phyloP scores from a whole-genome alignment of 2,888 invertebrate species.

The Drosophila maculinotata region DNA sequence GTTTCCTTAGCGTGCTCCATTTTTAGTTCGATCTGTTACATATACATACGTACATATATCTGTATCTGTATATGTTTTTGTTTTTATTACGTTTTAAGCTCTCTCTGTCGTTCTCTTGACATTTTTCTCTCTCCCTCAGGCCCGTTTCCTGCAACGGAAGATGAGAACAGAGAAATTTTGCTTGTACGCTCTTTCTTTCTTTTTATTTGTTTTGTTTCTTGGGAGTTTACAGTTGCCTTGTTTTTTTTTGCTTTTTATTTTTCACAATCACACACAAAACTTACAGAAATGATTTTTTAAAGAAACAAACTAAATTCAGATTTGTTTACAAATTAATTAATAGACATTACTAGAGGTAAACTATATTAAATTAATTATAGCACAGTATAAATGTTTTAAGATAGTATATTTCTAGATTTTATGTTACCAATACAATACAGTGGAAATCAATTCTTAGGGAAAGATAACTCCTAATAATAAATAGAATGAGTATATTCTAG shows the following conservation, averaged over 20 bases:
- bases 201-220: slow-evolving; percentile 25
- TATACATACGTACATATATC: slow-evolving; percentile 16
- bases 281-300: slow-evolving; percentile 17
- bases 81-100: slow-evolving; percentile 20
- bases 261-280: slow-evolving; percentile 37
- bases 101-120: slow-evolving; percentile 33
- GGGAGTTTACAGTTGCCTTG: slow-evolving; percentile 23
- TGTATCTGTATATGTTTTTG: slow-evolving; percentile 17
- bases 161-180: slow-evolving; percentile 79
- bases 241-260: slow-evolving; percentile 20
- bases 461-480: too few relatives aligned
- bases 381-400: slow-evolving; percentile 1
- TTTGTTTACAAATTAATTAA: slow-evolving; percentile 13
- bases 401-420: not conserved
- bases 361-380: slow-evolving; percentile 9
- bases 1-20: slow-evolving; percentile 28
- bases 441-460: not conserved
- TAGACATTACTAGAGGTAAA: slow-evolving; percentile 22
- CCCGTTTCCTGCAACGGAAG: slow-evolving; percentile 78
- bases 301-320: slow-evolving; percentile 33
- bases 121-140: slow-evolving; percentile 40
- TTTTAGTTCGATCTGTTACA: slow-evolving; percentile 22
- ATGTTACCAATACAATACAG: slow-evolving; percentile 2
- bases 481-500: not conserved
- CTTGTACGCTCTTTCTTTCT: slow-evolving; percentile 62